phyloP scores from a whole-genome alignment of 2,797 vertebrate genomes.

The Benthosema pterotum region DNA sequence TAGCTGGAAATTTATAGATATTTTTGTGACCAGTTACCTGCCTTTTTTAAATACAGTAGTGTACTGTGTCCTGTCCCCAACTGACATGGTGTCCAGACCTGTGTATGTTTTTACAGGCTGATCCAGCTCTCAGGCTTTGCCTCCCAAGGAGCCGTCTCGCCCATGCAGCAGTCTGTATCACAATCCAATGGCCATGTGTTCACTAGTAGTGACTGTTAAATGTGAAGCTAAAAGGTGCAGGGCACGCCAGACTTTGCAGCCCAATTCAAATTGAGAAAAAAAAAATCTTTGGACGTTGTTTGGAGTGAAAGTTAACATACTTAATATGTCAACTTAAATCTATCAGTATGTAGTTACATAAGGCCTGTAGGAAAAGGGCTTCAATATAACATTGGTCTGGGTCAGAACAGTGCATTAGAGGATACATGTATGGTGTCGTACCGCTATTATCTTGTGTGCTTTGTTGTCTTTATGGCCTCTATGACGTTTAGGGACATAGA shows the following conservation, averaged over 20 bases:
- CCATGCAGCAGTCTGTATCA: slow-evolving; percentile 59
- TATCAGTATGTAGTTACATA: too few species aligned
- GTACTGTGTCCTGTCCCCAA: slow-evolving; percentile 72
- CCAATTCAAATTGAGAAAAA: slow-evolving; percentile 34
- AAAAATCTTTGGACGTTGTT: slow-evolving; percentile 13
- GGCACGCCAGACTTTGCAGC: slow-evolving; percentile 22
- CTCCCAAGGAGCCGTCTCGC: slow-evolving; percentile 73
- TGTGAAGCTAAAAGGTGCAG: slow-evolving; percentile 13
- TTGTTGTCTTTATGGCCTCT: slow-evolving; percentile 41
- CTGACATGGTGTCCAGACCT: slow-evolving; percentile 83
- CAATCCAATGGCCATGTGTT: slow-evolving; percentile 53
- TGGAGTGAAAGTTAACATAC: neutral
- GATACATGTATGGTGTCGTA: neutral
- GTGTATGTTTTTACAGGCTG: slow-evolving; percentile 81
- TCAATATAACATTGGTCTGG: neutral
- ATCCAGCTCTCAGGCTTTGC: slow-evolving; percentile 76
- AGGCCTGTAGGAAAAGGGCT: too few species aligned
- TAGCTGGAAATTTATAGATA: slow-evolving; percentile 80
- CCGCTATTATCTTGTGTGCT: neutral
- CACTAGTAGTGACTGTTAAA: slow-evolving; percentile 38
- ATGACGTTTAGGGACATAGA: slow-evolving; percentile 58
- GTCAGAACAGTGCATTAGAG: neutral
- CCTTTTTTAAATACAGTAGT: slow-evolving; percentile 68
- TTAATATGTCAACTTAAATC: too few species aligned
- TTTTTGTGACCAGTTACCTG: slow-evolving; percentile 67